Evolutionary conservation across 2,113 vertebrate species (phyloP).

Genomic region (Carettochelys insculpta): DNA sequence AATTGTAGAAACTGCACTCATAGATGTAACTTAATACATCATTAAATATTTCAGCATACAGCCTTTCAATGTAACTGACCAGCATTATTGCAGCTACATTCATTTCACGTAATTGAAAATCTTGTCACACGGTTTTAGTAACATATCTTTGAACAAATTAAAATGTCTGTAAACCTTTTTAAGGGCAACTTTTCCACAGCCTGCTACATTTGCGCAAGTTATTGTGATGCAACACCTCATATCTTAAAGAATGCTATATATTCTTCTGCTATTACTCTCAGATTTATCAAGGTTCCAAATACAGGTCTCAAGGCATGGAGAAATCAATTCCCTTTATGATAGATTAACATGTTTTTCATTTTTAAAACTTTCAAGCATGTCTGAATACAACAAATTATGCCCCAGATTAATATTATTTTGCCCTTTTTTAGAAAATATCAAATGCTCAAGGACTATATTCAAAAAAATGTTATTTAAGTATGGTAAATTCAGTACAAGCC

Average conservation of each 20-base stretch:
- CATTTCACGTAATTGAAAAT: neutral
- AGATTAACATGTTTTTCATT: neutral
- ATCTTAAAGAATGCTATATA: conserved; percentile 26
- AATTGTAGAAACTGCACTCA: neutral
- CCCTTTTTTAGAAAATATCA: neutral
- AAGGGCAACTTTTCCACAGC: neutral
- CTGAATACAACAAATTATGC: neutral
- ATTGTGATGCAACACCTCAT: neutral
- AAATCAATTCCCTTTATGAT: conserved; percentile 61
- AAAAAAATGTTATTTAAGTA: neutral
- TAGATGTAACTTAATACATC: neutral
- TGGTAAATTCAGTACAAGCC: neutral
- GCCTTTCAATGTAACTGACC: neutral
- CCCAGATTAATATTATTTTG: conserved; percentile 5
- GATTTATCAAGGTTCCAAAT: conserved; percentile 59
- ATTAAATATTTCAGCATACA: neutral
- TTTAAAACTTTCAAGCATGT: neutral
- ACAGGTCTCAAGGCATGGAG: neutral
- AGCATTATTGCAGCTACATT: neutral
- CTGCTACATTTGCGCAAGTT: neutral
- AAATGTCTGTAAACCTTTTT: conserved; percentile 20
- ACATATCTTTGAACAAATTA: conserved; percentile 23
- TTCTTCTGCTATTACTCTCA: conserved; percentile 35
- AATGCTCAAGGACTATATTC: neutral
- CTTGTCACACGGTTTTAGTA: neutral